Conservation (phyloP, 1,140 invertebrate genomes). For the Hirudo medicinalis region DNA sequence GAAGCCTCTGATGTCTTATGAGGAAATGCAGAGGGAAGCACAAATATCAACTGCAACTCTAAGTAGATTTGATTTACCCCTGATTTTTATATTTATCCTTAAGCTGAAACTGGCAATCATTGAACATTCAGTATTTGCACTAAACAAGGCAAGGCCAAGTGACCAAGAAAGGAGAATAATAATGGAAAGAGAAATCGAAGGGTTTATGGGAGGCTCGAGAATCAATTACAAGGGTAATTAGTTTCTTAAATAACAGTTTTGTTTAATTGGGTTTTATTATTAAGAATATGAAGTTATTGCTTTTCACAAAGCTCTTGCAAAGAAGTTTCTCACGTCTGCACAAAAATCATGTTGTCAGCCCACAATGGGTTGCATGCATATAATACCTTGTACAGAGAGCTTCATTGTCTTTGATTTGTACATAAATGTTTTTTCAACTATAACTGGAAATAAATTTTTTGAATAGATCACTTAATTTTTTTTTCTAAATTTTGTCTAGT, state of each 20-base stretch:
- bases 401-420: no score
- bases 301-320: no score
- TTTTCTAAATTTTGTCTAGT: background rate
- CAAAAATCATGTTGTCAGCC: no score
- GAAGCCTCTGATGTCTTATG: conserved; percentile 47
- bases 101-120: background rate
- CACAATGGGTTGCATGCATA: no score
- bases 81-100: background rate
- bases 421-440: no score
- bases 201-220: background rate
- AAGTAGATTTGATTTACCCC: background rate
- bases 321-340: no score
- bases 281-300: background rate
- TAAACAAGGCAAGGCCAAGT: background rate
- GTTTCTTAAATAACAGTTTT: conserved; percentile 1
- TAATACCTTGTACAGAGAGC: no score
- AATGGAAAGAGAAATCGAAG: background rate
- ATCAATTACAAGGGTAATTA: conserved; percentile 5
- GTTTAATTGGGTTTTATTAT: background rate
- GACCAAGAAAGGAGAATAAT: background rate
- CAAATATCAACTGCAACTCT: background rate
- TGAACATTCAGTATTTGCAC: background rate
- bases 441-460: background rate
- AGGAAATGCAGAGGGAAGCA: no score
- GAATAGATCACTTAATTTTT: background rate